phyloP scores from a whole-genome alignment of 2,113 vertebrate species.

The Progne subis region DNA sequence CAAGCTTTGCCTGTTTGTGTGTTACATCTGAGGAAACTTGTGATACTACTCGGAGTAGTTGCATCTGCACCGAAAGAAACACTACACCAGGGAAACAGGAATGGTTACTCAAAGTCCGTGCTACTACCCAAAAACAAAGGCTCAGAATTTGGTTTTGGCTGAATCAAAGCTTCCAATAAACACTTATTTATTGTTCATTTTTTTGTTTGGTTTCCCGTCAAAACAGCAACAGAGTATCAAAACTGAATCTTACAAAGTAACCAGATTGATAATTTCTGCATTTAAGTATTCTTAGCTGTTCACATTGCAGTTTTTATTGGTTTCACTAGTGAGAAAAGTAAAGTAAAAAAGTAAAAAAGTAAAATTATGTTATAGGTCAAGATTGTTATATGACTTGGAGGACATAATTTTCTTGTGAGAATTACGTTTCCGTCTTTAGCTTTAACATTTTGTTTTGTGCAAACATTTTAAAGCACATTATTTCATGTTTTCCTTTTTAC shows the following conservation, averaged over 20 bases:
- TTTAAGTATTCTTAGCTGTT: background rate
- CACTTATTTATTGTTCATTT: background rate
- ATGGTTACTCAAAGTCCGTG: background rate
- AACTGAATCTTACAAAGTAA: background rate
- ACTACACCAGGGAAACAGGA: background rate
- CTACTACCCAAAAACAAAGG: background rate
- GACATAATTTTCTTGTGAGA: background rate
- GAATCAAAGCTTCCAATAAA: background rate
- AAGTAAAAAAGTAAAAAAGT: too few species aligned
- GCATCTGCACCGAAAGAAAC: background rate
- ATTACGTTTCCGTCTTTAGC: background rate
- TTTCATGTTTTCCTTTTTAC: background rate
- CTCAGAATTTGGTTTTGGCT: background rate
- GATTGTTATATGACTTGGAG: background rate
- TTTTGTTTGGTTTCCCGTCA: background rate
- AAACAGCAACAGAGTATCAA: background rate
- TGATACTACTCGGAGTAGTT: background rate
- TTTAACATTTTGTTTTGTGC: background rate
- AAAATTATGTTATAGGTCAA: background rate
- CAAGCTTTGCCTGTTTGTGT: background rate
- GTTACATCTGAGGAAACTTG: background rate
- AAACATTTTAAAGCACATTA: background rate
- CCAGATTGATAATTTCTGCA: background rate
- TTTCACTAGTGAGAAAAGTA: background rate
- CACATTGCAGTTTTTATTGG: background rate